phyloP scores from a whole-genome alignment of 2,113 vertebrate species.

The Todiramphus chloris region DNA sequence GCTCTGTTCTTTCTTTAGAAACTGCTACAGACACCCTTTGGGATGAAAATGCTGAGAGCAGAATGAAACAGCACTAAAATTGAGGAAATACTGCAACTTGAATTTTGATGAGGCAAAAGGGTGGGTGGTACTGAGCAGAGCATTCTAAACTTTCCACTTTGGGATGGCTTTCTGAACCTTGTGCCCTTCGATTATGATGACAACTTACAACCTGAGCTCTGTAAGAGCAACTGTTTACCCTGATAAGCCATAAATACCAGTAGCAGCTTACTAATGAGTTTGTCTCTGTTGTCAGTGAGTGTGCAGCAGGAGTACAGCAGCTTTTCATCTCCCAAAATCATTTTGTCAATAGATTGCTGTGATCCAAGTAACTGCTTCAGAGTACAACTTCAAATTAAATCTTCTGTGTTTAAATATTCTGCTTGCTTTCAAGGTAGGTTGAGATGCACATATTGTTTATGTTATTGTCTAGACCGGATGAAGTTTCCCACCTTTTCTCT shows the following conservation, averaged over 20 bases:
- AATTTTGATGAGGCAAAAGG: not conserved
- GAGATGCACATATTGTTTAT: not conserved
- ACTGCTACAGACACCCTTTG: not conserved
- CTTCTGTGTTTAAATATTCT: not conserved
- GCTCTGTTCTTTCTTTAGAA: conserved; percentile 11
- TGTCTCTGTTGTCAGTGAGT: not conserved
- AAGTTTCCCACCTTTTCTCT: not conserved
- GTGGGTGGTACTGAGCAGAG: not conserved
- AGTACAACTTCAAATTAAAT: not conserved
- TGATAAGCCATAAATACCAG: not conserved
- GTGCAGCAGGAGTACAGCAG: not conserved
- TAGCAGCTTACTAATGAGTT: not conserved
- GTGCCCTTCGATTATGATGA: not conserved
- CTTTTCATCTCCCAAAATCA: not conserved
- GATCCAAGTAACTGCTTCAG: not conserved
- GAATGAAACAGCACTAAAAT: not conserved
- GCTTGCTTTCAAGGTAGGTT: not conserved
- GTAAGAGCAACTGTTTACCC: not conserved
- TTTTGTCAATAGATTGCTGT: not conserved
- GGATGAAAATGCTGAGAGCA: not conserved
- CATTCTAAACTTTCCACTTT: not conserved
- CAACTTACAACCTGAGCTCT: not conserved
- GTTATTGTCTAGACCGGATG: not conserved
- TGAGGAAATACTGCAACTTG: not conserved
- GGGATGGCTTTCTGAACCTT: not conserved